Percentiles rank a stretch among this genome's conserved stretches.
Conservation (phyloP, 2,888 invertebrate species). For the Chrysolina haemoptera region DNA sequence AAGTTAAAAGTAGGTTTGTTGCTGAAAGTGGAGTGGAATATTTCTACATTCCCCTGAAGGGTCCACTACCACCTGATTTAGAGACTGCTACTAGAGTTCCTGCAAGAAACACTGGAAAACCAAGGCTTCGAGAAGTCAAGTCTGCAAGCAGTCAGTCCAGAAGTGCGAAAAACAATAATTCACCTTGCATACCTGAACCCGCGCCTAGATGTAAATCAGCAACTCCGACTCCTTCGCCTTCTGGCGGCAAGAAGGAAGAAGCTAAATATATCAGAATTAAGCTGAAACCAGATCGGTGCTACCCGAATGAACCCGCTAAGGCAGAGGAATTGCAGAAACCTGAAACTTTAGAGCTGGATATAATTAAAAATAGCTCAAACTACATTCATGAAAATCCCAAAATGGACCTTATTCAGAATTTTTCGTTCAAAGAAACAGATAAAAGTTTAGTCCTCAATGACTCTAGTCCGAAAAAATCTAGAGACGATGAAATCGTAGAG, state of each 20-base stretch:
- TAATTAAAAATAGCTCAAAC: slow-evolving; percentile 37
- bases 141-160: slow-evolving; percentile 47
- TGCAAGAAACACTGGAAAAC: slow-evolving; percentile 1
- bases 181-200: slow-evolving; percentile 28
- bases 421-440: slow-evolving; percentile 49
- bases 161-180: slow-evolving; percentile 30
- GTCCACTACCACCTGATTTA: slow-evolving; percentile 63
- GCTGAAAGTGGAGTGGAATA: slow-evolving; percentile 68
- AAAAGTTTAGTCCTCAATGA: slow-evolving; percentile 62
- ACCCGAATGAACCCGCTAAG: slow-evolving; percentile 68
- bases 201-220: slow-evolving; percentile 56
- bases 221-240: slow-evolving; percentile 43
- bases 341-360: slow-evolving; percentile 71
- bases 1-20: slow-evolving; percentile 60
- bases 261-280: slow-evolving; percentile 78
- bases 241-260: slow-evolving; percentile 54
- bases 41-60: slow-evolving; percentile 70
- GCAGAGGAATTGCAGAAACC: slow-evolving; percentile 73
- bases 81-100: neutral
- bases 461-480: slow-evolving; percentile 62
- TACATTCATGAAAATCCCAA: slow-evolving; percentile 26
- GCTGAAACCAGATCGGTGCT: slow-evolving; percentile 83
- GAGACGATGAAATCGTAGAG: slow-evolving; percentile 18
- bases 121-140: slow-evolving; percentile 50
- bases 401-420: slow-evolving; percentile 45